A percentile compares a stretch with the other conserved stretches of the same genome.
These are phyloP conservation scores for Ramazzottius varieornatus DNA, from an alignment of 2,888 invertebrate genomes.

Conservation along the genomic window DNA sequence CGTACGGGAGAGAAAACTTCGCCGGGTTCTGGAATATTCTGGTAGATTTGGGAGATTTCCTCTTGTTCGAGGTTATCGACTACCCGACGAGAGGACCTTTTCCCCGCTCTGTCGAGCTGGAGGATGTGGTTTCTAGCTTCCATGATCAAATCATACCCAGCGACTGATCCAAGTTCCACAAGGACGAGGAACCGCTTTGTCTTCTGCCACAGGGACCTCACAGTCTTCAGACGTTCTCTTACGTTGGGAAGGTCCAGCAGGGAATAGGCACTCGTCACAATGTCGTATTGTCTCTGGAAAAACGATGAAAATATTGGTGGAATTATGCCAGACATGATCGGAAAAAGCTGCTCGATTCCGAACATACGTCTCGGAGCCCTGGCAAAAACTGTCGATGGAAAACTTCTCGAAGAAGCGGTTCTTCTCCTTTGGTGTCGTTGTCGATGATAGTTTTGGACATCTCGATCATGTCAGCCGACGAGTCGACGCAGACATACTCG, in stretches of 20 bases:
- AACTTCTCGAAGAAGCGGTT: slow-evolving; percentile 31
- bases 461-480: slow-evolving; percentile 52
- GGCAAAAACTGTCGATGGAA: slow-evolving; percentile 59
- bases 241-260: slow-evolving; percentile 47
- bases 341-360: no score
- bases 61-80: no score
- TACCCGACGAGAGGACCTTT: no score
- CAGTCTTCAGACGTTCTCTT: slow-evolving; percentile 36
- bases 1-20: not conserved
- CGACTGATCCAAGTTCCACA: slow-evolving; percentile 52
- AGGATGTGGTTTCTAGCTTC: slow-evolving; percentile 60
- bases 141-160: slow-evolving; percentile 50
- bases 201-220: slow-evolving; percentile 58
- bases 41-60: not conserved
- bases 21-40: not conserved
- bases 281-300: slow-evolving; percentile 37
- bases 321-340: no score
- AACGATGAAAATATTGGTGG: not conserved
- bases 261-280: slow-evolving; percentile 52
- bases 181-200: slow-evolving; percentile 51
- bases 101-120: slow-evolving; percentile 20
- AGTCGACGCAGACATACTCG: slow-evolving; percentile 63
- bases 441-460: slow-evolving; percentile 39
- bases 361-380: slow-evolving; percentile 30
- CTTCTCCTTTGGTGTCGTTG: slow-evolving; percentile 30